Conservation (phyloP, 2,797 vertebrate genomes). For the Vultur gryphus region DNA sequence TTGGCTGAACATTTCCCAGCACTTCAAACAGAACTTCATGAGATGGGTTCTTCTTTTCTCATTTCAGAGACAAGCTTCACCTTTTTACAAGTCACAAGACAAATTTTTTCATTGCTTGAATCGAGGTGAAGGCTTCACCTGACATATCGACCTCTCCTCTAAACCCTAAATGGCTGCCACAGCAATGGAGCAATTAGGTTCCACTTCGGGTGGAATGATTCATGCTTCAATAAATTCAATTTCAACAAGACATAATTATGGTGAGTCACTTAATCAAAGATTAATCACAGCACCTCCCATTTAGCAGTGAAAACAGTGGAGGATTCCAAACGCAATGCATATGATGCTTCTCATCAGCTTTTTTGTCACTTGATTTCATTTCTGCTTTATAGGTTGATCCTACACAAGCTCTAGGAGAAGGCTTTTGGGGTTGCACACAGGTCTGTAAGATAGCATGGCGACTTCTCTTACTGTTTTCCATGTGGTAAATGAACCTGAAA, state of each 20-base stretch:
- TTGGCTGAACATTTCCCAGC: neutral
- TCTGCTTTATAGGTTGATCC: neutral
- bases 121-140: neutral
- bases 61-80: neutral
- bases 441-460: neutral
- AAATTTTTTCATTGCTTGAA: neutral
- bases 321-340: constrained; percentile 50
- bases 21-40: neutral
- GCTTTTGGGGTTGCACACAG: neutral
- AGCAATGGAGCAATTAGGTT: constrained; percentile 66
- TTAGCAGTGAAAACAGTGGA: constrained; percentile 72
- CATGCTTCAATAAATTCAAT: constrained; percentile 75
- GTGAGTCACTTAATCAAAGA: constrained; percentile 77
- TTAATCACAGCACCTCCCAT: constrained; percentile 72
- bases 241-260: constrained; percentile 77
- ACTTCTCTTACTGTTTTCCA: neutral
- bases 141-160: constrained; percentile 21
- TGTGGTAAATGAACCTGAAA: neutral
- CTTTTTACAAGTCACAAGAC: neutral
- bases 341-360: constrained; percentile 17
- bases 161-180: constrained; percentile 41
- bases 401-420: neutral
- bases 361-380: constrained; percentile 17
- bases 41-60: neutral
- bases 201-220: constrained; percentile 71